A percentile compares a stretch with the other conserved stretches of the same genome.
These are phyloP conservation scores for Triplophysa dalaica DNA, from an alignment of 2,113 vertebrate genomes.

Conservation along the genomic window DNA sequence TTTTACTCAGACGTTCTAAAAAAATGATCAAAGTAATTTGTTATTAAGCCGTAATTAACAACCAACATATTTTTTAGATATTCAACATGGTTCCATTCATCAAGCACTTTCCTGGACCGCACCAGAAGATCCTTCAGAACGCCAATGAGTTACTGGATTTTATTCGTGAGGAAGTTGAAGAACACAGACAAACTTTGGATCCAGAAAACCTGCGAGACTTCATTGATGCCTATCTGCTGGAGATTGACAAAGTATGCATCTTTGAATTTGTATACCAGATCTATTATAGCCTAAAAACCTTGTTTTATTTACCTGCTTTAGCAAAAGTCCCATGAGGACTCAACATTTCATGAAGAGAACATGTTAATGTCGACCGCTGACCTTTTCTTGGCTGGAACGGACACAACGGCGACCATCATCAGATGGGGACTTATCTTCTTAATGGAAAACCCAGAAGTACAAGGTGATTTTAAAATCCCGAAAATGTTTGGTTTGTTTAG, in stretches of 20 bases:
- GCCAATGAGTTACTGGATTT: conserved; percentile 15
- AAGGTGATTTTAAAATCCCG: conserved; percentile 34
- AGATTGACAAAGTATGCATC: conserved; percentile 66
- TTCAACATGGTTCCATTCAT: conserved; percentile 54
- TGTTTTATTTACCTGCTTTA: conserved; percentile 35
- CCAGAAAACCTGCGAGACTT: conserved; percentile 51
- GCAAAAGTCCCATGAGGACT: conserved; percentile 58
- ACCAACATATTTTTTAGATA: conserved; percentile 50
- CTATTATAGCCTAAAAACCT: not conserved
- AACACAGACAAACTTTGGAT: conserved; percentile 51
- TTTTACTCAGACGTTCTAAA: too few relatives aligned
- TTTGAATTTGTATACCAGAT: conserved; percentile 47
- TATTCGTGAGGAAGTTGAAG: conserved; percentile 30
- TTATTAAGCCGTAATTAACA: too few relatives aligned
- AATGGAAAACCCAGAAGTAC: conserved; percentile 69
- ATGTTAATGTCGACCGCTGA: conserved; percentile 68
- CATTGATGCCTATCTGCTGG: conserved; percentile 56
- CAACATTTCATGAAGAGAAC: conserved; percentile 71
- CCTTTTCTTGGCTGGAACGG: conserved; percentile 75
- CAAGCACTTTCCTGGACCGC: conserved; percentile 52
- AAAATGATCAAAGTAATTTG: too few relatives aligned
- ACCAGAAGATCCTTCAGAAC: conserved; percentile 48
- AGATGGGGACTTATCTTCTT: conserved; percentile 73
- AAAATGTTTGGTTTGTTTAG: not conserved
- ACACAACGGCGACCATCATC: conserved; percentile 71